Percentiles rank a stretch among this genome's conserved stretches.
phyloP scores from a whole-genome alignment of 2,113 vertebrate genomes.

The Corythornis vintsioides region DNA sequence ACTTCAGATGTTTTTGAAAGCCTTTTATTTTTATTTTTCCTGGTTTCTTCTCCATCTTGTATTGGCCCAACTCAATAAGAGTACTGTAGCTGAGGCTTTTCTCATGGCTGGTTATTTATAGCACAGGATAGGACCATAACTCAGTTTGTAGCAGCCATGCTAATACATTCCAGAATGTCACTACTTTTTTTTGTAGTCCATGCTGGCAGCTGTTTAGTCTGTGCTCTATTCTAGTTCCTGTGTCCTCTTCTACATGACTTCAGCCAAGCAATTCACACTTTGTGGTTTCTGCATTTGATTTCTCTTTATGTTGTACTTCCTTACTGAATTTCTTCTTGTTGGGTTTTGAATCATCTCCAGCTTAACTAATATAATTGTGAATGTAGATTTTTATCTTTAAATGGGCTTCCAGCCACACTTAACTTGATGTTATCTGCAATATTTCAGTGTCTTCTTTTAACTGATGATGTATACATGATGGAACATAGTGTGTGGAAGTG shows the following conservation, averaged over 20 bases:
- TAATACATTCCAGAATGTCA: neutral
- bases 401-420: neutral
- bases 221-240: neutral
- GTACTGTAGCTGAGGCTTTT: neutral
- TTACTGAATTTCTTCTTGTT: neutral
- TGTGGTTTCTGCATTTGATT: neutral
- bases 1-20: neutral
- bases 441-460: neutral
- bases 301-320: neutral
- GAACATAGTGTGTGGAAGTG: neutral
- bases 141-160: neutral
- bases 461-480: no score
- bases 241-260: neutral
- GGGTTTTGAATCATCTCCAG: neutral
- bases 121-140: neutral
- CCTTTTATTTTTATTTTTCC: accelerated
- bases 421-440: neutral
- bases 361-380: neutral
- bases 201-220: neutral
- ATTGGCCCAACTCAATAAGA: neutral
- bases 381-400: neutral
- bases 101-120: neutral
- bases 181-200: neutral
- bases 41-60: neutral
- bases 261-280: neutral